Evolutionary conservation across 1,140 invertebrate species (phyloP).

Genomic region (Chironomus striatipennis): DNA sequence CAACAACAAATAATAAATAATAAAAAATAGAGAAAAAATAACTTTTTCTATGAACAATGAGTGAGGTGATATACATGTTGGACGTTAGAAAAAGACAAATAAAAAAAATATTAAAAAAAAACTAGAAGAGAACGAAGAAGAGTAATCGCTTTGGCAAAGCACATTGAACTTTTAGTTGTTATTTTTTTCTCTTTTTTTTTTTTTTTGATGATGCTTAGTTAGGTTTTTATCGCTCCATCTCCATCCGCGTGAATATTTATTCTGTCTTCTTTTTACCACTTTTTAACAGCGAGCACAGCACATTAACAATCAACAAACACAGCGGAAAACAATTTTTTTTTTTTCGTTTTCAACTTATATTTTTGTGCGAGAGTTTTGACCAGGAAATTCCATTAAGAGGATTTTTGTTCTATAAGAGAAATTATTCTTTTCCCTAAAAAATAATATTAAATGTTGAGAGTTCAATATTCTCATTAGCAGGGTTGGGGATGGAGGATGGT

Average conservation of each 20-base stretch:
- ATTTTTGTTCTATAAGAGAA: background rate
- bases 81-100: conserved; percentile 10
- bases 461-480: background rate
- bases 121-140: too few species aligned
- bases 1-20: background rate
- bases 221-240: conserved; percentile 17
- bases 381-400: conserved; percentile 21
- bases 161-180: conserved; percentile 11
- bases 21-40: background rate
- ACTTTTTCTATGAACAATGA: too few species aligned
- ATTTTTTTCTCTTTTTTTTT: background rate
- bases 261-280: too few species aligned
- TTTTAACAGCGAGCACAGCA: background rate
- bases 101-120: background rate
- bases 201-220: conserved; percentile 18
- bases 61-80: conserved; percentile 20
- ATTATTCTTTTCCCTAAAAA: background rate
- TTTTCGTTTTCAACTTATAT: background rate
- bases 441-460: background rate
- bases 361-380: conserved; percentile 20
- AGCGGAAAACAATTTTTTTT: background rate
- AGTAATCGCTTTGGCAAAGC: background rate
- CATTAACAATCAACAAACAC: conserved; percentile 7
- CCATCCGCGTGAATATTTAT: background rate
- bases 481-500: background rate